A percentile compares a stretch with the other conserved stretches of the same genome.
These are phyloP conservation scores for Lacanobia oleracea DNA, from an alignment of 2,888 invertebrate species.

Conservation along the genomic window DNA sequence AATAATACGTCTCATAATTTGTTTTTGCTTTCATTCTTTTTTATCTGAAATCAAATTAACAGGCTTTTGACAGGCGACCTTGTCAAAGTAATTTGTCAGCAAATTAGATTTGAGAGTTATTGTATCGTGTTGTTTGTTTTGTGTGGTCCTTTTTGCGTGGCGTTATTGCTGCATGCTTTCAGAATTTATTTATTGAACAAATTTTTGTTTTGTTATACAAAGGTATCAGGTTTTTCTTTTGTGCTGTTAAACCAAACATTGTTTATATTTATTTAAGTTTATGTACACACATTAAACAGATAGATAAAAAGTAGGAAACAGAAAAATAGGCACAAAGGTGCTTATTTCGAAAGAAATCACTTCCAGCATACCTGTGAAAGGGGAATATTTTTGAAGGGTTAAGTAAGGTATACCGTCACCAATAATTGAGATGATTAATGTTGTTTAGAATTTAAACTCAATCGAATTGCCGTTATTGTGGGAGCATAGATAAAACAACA, in stretches of 20 bases:
- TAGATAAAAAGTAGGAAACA: no score
- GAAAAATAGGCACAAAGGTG: no score
- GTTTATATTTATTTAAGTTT: no score
- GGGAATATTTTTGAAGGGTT: no score
- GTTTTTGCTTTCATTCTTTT: constrained; percentile 36
- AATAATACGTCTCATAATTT: constrained; percentile 20
- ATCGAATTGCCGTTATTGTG: background rate
- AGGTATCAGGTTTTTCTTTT: background rate
- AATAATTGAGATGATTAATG: background rate
- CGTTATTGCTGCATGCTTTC: constrained; percentile 17
- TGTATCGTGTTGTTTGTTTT: constrained; percentile 41
- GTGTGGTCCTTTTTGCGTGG: constrained; percentile 21
- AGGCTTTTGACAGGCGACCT: constrained; percentile 52
- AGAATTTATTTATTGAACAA: background rate
- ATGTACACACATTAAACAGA: no score
- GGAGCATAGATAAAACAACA: background rate
- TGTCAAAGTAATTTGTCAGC: constrained; percentile 54
- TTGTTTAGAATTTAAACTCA: background rate
- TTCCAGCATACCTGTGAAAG: no score
- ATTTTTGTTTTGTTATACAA: constrained; percentile 1
- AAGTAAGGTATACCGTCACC: background rate
- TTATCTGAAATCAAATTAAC: constrained; percentile 51
- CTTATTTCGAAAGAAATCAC: no score
- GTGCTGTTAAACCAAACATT: no score
- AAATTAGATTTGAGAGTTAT: constrained; percentile 49